A percentile compares a stretch with the other conserved stretches of the same genome.
Evolutionary conservation across 2,888 invertebrate species (phyloP).

Genomic region (Ferrisia virgata): DNA sequence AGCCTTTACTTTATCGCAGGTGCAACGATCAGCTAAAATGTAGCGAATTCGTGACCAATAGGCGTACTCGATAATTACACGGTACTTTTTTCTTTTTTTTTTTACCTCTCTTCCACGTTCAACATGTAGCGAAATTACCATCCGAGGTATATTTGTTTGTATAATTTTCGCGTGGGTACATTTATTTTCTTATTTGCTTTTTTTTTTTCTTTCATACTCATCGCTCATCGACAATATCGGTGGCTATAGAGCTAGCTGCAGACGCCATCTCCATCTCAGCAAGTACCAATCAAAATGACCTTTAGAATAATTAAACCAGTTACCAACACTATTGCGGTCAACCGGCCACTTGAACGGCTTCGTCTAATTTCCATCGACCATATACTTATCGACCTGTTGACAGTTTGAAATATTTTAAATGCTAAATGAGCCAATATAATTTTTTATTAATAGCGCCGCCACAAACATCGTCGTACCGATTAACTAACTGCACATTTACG

Average conservation of each 20-base stretch:
- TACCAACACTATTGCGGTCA: neutral
- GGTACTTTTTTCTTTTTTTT: neutral
- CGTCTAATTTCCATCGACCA: neutral
- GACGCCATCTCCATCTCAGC: neutral
- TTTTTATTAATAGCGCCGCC: neutral
- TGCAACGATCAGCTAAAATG: constrained; percentile 23
- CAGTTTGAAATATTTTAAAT: neutral
- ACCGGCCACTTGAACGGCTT: neutral
- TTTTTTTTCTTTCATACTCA: too few relatives aligned
- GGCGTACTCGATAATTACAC: constrained; percentile 19
- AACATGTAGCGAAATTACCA: neutral
- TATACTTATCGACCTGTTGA: neutral
- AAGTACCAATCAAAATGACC: constrained; percentile 18
- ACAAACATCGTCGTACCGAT: too few relatives aligned
- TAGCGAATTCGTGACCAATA: constrained; percentile 22
- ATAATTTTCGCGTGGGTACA: neutral
- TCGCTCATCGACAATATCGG: too few relatives aligned
- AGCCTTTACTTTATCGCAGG: constrained; percentile 10
- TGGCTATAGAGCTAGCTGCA: neutral
- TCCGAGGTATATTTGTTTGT: neutral
- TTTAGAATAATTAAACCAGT: constrained; percentile 11
- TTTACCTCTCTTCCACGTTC: neutral
- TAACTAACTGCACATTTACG: too few relatives aligned
- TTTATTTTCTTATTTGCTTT: too few relatives aligned
- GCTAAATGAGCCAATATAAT: neutral